These are phyloP conservation scores for Plecotus auritus DNA, from an alignment of 2,113 vertebrate genomes.

Conservation along the genomic window DNA sequence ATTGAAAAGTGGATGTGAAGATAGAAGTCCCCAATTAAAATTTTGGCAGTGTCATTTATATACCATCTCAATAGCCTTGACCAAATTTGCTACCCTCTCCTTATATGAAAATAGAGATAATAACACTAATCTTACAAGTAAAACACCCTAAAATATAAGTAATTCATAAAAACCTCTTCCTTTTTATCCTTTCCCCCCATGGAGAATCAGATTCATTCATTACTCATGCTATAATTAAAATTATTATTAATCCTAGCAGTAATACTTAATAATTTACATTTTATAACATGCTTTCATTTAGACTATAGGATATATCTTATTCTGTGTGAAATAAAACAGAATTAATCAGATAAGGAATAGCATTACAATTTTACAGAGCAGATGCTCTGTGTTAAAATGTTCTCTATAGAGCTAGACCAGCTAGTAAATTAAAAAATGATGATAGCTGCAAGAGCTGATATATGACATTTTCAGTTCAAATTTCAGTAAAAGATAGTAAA, in stretches of 20 bases:
- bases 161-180: background rate
- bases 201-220: background rate
- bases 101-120: background rate
- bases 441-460: background rate
- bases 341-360: background rate
- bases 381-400: background rate
- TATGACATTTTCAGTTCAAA: background rate
- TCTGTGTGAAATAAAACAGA: background rate
- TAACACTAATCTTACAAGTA: background rate
- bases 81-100: background rate
- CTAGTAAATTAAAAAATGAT: background rate
- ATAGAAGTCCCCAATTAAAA: background rate
- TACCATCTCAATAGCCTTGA: background rate
- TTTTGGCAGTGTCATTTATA: background rate
- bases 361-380: background rate
- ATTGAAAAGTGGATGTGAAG: background rate
- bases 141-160: background rate
- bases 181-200: background rate
- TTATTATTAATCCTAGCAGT: background rate
- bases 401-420: background rate
- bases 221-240: background rate
- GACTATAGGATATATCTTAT: background rate
- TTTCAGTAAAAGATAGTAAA: background rate
- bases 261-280: slow-evolving; percentile 21
- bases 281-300: background rate